A percentile compares a stretch with the other conserved stretches of the same genome.
Evolutionary conservation across 1,140 invertebrate species (phyloP).

Genomic region (Penaeus chinensis): DNA sequence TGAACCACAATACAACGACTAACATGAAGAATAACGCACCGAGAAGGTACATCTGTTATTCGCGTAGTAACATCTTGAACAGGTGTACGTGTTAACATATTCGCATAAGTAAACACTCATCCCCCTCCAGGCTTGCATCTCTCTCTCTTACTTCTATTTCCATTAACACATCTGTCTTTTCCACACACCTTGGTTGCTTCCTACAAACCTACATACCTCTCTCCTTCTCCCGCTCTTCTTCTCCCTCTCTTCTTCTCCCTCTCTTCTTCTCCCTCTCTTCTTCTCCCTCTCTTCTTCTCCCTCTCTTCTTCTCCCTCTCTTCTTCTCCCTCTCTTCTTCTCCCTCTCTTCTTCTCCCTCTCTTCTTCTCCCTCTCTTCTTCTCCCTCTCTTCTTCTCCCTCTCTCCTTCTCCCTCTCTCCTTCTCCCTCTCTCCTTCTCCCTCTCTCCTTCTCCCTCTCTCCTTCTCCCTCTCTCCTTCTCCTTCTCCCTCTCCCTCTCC

Average conservation of each 20-base stretch:
- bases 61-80: too few species aligned
- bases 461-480: neutral
- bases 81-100: too few species aligned
- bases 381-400: too few species aligned
- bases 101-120: too few species aligned
- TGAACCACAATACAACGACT: too few species aligned
- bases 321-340: neutral
- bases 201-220: neutral
- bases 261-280: conserved; percentile 24
- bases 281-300: conserved; percentile 32
- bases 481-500: neutral
- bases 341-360: too few species aligned
- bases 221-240: neutral
- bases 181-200: neutral
- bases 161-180: neutral
- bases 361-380: too few species aligned
- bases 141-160: neutral
- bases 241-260: neutral
- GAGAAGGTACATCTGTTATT: too few species aligned
- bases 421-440: too few species aligned
- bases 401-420: too few species aligned
- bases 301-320: conserved; percentile 33
- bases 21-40: too few species aligned
- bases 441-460: neutral
- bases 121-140: too few species aligned